Evolutionary conservation across 2,888 invertebrate species (phyloP), one percentile per base, ranked within the genome.

Genomic region (Odontomyia ornata): DNA sequence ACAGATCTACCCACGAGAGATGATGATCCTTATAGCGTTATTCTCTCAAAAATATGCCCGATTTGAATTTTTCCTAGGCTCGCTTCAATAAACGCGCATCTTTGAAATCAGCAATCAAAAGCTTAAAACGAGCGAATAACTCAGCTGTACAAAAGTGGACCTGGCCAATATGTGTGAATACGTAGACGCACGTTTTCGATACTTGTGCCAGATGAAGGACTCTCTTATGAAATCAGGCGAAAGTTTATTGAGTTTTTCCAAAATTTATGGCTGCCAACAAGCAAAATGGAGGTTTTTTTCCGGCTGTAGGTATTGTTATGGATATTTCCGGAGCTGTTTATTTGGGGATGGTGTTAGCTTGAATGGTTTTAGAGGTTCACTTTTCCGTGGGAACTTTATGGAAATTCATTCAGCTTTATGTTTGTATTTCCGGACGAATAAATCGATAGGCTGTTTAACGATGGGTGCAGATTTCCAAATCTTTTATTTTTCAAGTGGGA

Each of bases 241-340:
- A 52, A 25, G 47, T 72, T 72, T 72, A 72, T 72, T 28, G 71
- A 56, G 71, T 52, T 52, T 56, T 56, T 72, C 5, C 27, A 4
- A 9, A 56, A 72, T 72, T 72, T 72, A 72, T 72, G 27, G 52
- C 5, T 72, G 71, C 65, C 30, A 18, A 65, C 65, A 65, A 65
- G 36, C 11, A 36, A n/a, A 36, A 36, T 36, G 36, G 65, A 21
- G 36, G 36, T 30, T 65, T 36, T 64, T 64, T 64, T 1, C 25
- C 9, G 21, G 30, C 5, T 36, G 36, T 36, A n/a, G 60, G 5
- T 64, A 64, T 64, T 64, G 64, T 64, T 64, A 28, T 28, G 64
- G 64, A 64, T 64, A 28, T 64, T 28, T n/a, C 30, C 5, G 30
- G 36, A 64, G 28, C 28, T 13, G 64, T 30, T 64, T 64, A 64